phyloP scores from a whole-genome alignment of 2,888 invertebrate species.

The Phanerotoma sp. region DNA sequence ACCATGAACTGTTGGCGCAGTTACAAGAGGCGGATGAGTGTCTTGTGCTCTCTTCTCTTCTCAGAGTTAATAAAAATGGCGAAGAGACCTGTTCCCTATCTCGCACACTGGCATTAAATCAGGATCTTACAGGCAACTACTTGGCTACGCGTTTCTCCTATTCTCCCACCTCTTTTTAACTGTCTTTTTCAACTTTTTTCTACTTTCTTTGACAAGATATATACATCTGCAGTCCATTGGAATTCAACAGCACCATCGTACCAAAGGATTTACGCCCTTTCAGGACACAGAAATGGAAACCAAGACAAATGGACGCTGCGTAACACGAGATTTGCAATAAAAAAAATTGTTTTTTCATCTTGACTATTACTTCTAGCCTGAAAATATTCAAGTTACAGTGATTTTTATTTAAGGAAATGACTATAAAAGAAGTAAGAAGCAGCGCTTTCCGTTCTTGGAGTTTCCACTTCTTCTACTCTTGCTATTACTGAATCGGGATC shows the following conservation, averaged over 20 bases:
- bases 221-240: slow-evolving; percentile 20
- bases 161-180: slow-evolving; percentile 18
- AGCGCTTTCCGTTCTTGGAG: slow-evolving; percentile 18
- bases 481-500: slow-evolving; percentile 37
- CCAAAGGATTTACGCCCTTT: slow-evolving; percentile 18
- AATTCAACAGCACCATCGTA: slow-evolving; percentile 18
- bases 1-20: slow-evolving; percentile 15
- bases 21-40: slow-evolving; percentile 7
- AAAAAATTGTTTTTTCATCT: background rate
- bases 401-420: background rate
- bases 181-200: background rate
- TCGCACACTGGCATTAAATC: slow-evolving; percentile 35
- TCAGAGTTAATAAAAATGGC: slow-evolving; percentile 29
- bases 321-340: background rate
- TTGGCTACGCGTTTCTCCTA: slow-evolving; percentile 28
- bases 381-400: background rate
- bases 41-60: slow-evolving; percentile 7
- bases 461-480: background rate
- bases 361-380: background rate
- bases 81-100: slow-evolving; percentile 40
- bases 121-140: slow-evolving; percentile 32
- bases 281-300: slow-evolving; percentile 5
- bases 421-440: background rate
- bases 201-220: slow-evolving; percentile 20
- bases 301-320: slow-evolving; percentile 11